Conservation (phyloP, 2,888 invertebrate species). For the Sclerodermus sp. region DNA sequence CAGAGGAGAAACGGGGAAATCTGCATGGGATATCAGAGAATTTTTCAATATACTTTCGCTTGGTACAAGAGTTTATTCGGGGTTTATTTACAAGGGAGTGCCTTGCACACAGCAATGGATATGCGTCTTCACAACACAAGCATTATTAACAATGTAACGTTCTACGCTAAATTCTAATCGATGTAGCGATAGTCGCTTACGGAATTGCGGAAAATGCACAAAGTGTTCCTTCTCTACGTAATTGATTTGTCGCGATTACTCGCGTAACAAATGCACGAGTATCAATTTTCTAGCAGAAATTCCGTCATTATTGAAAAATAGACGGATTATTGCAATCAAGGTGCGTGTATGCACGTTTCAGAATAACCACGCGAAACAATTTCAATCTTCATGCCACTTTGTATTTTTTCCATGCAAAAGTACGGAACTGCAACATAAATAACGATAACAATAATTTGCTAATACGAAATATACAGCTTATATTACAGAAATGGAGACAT, state of each 20-base stretch:
- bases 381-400: conserved; percentile 11
- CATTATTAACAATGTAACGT: conserved; percentile 49
- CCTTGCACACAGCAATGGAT: conserved; percentile 47
- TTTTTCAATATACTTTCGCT: conserved; percentile 27
- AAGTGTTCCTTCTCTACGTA: conserved; percentile 11
- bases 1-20: conserved; percentile 1
- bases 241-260: no score
- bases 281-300: no score
- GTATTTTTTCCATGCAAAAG: conserved; percentile 18
- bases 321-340: no score
- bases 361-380: not conserved
- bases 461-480: conserved; percentile 54
- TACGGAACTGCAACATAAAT: conserved; percentile 48
- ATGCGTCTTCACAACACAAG: conserved; percentile 47
- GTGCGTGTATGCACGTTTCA: no score
- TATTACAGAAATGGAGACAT: conserved; percentile 43
- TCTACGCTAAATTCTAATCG: conserved; percentile 47
- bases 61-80: conserved; percentile 48
- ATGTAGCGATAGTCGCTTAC: conserved; percentile 17
- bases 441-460: conserved; percentile 50
- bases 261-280: no score
- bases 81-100: conserved; percentile 50
- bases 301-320: no score
- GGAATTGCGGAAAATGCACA: conserved; percentile 26
- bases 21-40: no score